phyloP scores from a whole-genome alignment of 2,888 invertebrate species.

The Aphodius granarius region DNA sequence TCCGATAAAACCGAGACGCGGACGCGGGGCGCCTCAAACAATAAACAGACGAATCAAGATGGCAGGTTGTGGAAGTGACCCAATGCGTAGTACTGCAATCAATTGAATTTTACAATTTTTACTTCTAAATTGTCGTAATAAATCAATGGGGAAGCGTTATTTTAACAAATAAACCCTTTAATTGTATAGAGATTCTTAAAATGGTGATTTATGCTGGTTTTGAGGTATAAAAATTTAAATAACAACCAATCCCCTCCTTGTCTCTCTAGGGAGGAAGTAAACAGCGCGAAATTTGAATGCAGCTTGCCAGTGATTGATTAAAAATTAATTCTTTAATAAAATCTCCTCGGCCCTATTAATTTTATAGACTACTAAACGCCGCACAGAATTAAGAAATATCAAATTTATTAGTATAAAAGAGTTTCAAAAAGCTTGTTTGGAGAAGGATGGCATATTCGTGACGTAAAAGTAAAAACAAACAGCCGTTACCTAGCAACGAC shows the following conservation, averaged over 20 bases:
- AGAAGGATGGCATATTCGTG: neutral
- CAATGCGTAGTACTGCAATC: constrained; percentile 36
- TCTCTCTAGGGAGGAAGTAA: neutral
- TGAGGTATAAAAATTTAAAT: neutral
- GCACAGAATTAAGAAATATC: no score
- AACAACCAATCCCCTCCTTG: neutral
- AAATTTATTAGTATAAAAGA: no score
- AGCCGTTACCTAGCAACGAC: constrained; percentile 16
- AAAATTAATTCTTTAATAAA: neutral
- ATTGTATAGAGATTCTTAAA: neutral
- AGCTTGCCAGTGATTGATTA: neutral
- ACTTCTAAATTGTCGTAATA: neutral
- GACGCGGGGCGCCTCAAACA: constrained; percentile 55
- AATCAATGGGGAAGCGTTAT: neutral
- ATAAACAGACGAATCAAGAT: constrained; percentile 54
- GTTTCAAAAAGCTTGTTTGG: neutral
- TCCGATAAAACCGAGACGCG: constrained; percentile 30
- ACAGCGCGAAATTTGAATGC: neutral
- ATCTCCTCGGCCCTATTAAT: no score
- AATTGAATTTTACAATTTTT: neutral
- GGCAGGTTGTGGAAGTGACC: constrained; percentile 43
- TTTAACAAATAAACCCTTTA: neutral
- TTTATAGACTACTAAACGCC: no score
- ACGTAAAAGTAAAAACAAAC: neutral
- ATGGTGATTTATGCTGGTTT: neutral